These are phyloP conservation scores for Caerostris darwini DNA, from an alignment of 1,140 invertebrate species.

Conservation along the genomic window DNA sequence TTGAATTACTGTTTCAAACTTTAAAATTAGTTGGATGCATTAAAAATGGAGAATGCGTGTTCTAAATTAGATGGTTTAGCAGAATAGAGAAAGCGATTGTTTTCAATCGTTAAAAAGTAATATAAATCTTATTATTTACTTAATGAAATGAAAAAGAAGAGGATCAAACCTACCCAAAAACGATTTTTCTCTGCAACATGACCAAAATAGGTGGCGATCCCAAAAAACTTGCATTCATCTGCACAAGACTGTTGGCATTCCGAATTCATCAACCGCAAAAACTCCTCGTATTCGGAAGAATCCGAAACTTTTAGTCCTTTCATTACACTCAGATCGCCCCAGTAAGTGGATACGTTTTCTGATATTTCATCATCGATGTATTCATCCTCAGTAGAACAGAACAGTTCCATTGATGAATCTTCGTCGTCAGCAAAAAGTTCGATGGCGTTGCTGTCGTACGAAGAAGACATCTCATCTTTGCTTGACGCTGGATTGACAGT, in stretches of 20 bases:
- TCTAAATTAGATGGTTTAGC: too few relatives aligned
- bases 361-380: slow-evolving; percentile 79
- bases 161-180: slow-evolving; percentile 79
- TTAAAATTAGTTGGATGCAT: too few relatives aligned
- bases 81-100: too few relatives aligned
- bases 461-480: slow-evolving; percentile 41
- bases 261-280: background rate
- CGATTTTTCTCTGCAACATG: slow-evolving; percentile 80
- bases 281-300: slow-evolving; percentile 14
- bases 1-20: too few relatives aligned
- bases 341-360: slow-evolving; percentile 47
- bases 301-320: slow-evolving; percentile 25
- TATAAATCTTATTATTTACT: too few relatives aligned
- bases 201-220: slow-evolving; percentile 79
- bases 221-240: slow-evolving; percentile 78
- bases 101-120: too few relatives aligned
- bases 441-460: background rate
- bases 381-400: slow-evolving; percentile 70
- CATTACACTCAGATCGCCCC: slow-evolving; percentile 60
- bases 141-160: background rate
- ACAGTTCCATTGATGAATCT: slow-evolving; percentile 13
- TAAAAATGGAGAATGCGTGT: too few relatives aligned
- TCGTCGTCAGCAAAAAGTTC: slow-evolving; percentile 52
- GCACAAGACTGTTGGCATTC: slow-evolving; percentile 5
- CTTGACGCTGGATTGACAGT: background rate